Base-by-base conservation (phyloP, 2,888 invertebrate genomes). In the Sicus ferrugineus region DNA sequence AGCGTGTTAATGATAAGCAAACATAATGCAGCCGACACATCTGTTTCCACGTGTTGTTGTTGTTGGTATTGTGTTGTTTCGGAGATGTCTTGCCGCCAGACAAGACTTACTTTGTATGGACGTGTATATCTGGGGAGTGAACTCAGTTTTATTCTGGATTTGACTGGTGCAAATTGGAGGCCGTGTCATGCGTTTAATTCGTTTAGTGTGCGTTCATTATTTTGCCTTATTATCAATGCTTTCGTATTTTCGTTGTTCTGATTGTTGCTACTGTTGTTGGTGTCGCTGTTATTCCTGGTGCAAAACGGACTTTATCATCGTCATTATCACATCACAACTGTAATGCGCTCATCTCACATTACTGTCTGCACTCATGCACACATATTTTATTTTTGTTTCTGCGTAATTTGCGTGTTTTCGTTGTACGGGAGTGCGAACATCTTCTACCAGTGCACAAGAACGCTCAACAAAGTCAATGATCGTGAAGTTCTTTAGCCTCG, bases 281-380 rank as follows among this genome's bases (percentile, higher is more conserved):
- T 67, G 48, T 59, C 56, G 38, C 56, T 66, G 30, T 16, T 67
- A 19, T 58, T 48, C 26, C 58, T 46, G 23, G 19, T 31, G 48
- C 19, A 68, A 31, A 52, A 50, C 42, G 19, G 28, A 26, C 30
- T 54, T 42, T 26, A 56, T 63, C 68, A 48, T 64, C 69, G 56
- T 68, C 63, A 67, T 30, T 58, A 56, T 67, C 58, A 59, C 48
- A 69, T 58, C 64, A 46, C 52, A 69, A 64, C 50, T 58, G 52
- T 56, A 69, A 58, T 64, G 54, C 56, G 52, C 52, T 58, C 66
- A 42, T 26, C 31, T 58, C 34, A 23, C 61, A 30, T 3, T n/a
- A 26, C 2, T 28, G 26, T 54, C 28, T 54, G 28, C 14, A 26
- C 28, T 26, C 28, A 54, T 26, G 9, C 50, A 21, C 21, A 28